Conservation (phyloP, 2,888 invertebrate species). For the Drosophila lacicola region DNA sequence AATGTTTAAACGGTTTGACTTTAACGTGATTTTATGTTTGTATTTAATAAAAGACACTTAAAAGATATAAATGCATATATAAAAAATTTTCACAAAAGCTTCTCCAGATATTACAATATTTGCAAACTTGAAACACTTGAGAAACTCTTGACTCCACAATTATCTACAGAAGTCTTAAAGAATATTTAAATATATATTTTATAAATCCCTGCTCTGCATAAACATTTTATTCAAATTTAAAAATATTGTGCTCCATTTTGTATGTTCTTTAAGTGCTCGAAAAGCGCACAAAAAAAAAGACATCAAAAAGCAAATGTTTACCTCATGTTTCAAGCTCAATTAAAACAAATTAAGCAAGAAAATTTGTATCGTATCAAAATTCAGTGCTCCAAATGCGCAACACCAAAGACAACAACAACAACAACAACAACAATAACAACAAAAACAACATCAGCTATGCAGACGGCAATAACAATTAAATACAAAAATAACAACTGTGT, state of each 20-base stretch:
- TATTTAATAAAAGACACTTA: not conserved
- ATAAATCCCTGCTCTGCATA: not conserved
- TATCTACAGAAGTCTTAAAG: too few species aligned
- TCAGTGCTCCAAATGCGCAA: slow-evolving; percentile 56
- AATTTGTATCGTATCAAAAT: slow-evolving; percentile 65
- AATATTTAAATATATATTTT: too few species aligned
- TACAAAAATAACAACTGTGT: slow-evolving; percentile 74
- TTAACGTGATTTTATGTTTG: slow-evolving; percentile 14
- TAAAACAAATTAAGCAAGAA: slow-evolving; percentile 76
- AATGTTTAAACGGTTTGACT: slow-evolving; percentile 4
- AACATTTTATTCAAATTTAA: slow-evolving; percentile 8
- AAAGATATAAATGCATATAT: too few species aligned
- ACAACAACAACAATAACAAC: slow-evolving; percentile 32
- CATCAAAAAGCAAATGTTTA: slow-evolving; percentile 47
- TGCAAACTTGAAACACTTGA: too few species aligned
- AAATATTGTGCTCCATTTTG: slow-evolving; percentile 15
- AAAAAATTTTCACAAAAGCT: too few species aligned
- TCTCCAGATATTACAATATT: too few species aligned
- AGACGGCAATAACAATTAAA: slow-evolving; percentile 73
- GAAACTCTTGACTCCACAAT: too few species aligned
- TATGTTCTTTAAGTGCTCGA: slow-evolving; percentile 3
- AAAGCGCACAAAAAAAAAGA: slow-evolving; percentile 12
- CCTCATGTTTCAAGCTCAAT: slow-evolving; percentile 73
- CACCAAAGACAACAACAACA: slow-evolving; percentile 3
- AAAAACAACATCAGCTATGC: slow-evolving; percentile 47